phyloP scores from a whole-genome alignment of 1,140 invertebrate genomes.

The Harlomillsia oculata region DNA sequence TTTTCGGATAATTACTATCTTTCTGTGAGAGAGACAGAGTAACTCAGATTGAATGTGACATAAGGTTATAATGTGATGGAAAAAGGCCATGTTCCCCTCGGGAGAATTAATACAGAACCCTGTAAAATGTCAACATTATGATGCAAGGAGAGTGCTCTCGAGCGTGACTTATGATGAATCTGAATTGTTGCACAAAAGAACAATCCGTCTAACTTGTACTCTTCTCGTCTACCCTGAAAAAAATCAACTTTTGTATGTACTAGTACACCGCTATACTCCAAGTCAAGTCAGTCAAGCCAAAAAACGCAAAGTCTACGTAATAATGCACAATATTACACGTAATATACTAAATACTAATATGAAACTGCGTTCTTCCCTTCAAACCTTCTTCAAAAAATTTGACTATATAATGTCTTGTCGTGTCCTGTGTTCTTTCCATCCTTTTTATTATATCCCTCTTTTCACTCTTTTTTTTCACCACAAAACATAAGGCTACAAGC shows the following conservation, averaged over 20 bases:
- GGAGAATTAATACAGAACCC: slow-evolving; percentile 34
- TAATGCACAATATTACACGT: too few relatives aligned
- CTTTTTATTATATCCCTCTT: too few relatives aligned
- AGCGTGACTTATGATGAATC: slow-evolving; percentile 33
- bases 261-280: too few relatives aligned
- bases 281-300: slow-evolving; percentile 3
- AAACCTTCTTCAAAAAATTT: too few relatives aligned
- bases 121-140: slow-evolving; percentile 36
- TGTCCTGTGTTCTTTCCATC: too few relatives aligned
- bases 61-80: slow-evolving; percentile 31
- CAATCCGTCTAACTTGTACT: neutral
- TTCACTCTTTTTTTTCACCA: too few relatives aligned
- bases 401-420: too few relatives aligned
- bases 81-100: slow-evolving; percentile 34
- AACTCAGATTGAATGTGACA: slow-evolving; percentile 24
- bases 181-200: slow-evolving; percentile 25
- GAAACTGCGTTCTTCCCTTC: too few relatives aligned
- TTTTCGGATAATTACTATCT: slow-evolving; percentile 30
- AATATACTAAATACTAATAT: too few relatives aligned
- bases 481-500: too few relatives aligned
- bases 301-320: too few relatives aligned
- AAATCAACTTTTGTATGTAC: neutral
- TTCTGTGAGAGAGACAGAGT: slow-evolving; percentile 14
- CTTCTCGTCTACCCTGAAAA: neutral
- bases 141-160: slow-evolving; percentile 31